Conservation (phyloP, 2,797 vertebrate genomes). For the Limosa lapponica region DNA sequence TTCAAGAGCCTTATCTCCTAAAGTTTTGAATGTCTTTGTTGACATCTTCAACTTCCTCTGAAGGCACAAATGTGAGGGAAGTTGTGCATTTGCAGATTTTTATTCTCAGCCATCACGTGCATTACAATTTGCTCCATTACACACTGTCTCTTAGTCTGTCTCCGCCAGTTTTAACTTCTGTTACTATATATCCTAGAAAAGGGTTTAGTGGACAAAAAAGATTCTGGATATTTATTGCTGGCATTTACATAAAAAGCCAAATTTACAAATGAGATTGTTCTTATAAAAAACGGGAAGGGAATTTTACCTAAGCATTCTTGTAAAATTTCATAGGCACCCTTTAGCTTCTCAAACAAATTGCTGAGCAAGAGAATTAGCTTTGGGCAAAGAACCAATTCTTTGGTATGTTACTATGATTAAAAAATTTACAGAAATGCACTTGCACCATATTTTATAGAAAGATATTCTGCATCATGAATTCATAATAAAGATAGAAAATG, state of each 20-base stretch:
- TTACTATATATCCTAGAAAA: not conserved
- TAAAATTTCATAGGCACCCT: not conserved
- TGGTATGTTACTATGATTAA: not conserved
- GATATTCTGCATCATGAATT: not conserved
- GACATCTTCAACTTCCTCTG: not conserved
- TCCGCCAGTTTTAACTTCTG: not conserved
- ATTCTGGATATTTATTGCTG: not conserved
- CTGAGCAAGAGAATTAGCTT: not conserved
- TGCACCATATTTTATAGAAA: not conserved
- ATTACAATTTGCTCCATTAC: not conserved
- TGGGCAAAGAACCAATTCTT: not conserved
- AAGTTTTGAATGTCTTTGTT: not conserved
- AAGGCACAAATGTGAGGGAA: not conserved
- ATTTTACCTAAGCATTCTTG: not conserved
- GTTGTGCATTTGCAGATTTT: not conserved
- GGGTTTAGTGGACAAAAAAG: not conserved
- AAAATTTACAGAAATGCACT: not conserved
- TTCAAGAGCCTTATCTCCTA: not conserved
- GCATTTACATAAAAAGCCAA: not conserved
- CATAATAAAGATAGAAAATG: not conserved
- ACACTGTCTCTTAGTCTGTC: not conserved
- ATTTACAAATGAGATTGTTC: not conserved
- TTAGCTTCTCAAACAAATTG: not conserved
- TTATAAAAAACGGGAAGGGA: not conserved
- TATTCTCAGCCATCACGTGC: not conserved